Conservation (phyloP, 1,140 invertebrate genomes). For the Pogonomyrmex californicus region DNA sequence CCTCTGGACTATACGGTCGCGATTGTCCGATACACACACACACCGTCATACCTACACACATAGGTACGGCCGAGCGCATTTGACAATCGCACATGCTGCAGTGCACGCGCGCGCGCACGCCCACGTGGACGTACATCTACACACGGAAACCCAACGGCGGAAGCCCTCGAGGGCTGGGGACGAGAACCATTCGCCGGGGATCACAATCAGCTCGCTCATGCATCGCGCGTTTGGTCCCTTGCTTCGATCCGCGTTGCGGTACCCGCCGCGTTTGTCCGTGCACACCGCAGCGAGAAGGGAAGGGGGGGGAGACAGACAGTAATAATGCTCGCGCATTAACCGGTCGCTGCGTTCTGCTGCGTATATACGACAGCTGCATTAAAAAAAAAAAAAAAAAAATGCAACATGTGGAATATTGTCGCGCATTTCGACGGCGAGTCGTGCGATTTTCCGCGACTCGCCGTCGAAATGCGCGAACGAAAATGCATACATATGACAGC, state of each 20-base stretch:
- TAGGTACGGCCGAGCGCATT: no score
- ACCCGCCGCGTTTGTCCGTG: neutral
- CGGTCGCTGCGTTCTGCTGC: neutral
- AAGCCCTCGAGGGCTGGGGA: conserved; percentile 50
- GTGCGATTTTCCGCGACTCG: neutral
- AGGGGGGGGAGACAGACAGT: neutral
- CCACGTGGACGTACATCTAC: conserved; percentile 16
- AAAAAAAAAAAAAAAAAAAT: neutral
- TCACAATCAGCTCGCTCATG: conserved; percentile 74
- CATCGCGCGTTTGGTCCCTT: conserved; percentile 61
- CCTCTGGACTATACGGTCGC: conserved; percentile 45
- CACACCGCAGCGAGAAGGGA: neutral
- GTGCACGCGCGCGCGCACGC: neutral
- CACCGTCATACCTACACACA: neutral
- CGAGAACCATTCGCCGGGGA: conserved; percentile 64
- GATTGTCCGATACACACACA: conserved; percentile 67
- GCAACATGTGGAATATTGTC: neutral
- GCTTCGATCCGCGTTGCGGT: neutral
- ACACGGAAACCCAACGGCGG: conserved; percentile 10
- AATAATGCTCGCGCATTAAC: conserved; percentile 49
- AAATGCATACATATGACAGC: neutral
- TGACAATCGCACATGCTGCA: no score
- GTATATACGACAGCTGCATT: neutral
- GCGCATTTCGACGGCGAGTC: no score
- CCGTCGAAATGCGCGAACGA: neutral